Evolutionary conservation across 1,140 invertebrate species (phyloP).

Genomic region (Diuraphis noxia): DNA sequence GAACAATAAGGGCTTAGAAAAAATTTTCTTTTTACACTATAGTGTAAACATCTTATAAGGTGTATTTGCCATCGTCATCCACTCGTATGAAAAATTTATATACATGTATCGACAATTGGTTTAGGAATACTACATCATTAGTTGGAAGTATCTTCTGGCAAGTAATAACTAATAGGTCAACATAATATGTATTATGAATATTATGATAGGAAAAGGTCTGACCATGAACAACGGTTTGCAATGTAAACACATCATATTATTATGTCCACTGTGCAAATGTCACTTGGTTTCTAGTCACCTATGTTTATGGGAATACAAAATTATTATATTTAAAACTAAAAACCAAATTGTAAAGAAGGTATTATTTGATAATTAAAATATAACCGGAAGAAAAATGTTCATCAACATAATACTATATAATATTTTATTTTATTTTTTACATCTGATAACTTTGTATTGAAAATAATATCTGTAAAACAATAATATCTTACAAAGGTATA

Average conservation of each 20-base stretch:
- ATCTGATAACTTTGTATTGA: not conserved
- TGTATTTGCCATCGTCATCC: too few relatives aligned
- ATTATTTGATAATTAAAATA: not conserved
- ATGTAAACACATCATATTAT: too few relatives aligned
- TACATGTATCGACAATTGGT: too few relatives aligned
- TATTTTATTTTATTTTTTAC: not conserved
- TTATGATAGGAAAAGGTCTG: too few relatives aligned
- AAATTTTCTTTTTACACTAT: too few relatives aligned
- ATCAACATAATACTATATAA: not conserved
- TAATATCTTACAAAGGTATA: constrained; percentile 11
- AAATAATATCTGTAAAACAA: constrained; percentile 28
- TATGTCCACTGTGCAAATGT: not conserved
- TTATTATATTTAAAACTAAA: not conserved
- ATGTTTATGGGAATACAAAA: not conserved
- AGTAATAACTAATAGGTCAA: too few relatives aligned
- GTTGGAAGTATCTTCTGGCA: too few relatives aligned
- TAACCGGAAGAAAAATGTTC: not conserved
- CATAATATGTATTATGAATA: too few relatives aligned
- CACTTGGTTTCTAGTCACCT: not conserved
- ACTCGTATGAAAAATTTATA: too few relatives aligned
- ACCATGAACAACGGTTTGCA: not conserved
- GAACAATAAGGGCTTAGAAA: too few relatives aligned
- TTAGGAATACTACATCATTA: too few relatives aligned
- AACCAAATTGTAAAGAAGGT: not conserved
- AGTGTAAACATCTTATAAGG: too few relatives aligned